phyloP scores from a whole-genome alignment of 2,797 vertebrate species.

The Phalloptychus januarius region DNA sequence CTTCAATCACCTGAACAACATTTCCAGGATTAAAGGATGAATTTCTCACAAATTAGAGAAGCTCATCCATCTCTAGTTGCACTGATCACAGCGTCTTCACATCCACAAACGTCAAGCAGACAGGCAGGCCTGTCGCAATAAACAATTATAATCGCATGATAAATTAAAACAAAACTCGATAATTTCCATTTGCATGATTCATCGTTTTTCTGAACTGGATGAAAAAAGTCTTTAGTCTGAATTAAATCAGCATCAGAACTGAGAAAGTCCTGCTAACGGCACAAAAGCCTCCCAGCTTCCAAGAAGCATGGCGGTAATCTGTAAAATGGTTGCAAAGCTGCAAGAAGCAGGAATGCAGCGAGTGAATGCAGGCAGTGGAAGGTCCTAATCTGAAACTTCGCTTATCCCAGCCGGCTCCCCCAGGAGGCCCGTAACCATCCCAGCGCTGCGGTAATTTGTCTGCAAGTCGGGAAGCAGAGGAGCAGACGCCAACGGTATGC shows the following conservation, averaged over 20 bases:
- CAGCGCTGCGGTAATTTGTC: constrained; percentile 47
- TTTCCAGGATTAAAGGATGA: too few species aligned
- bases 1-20: too few species aligned
- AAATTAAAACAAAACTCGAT: too few species aligned
- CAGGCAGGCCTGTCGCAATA: too few species aligned
- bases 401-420: constrained; percentile 48
- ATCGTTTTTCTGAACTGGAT: background rate
- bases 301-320: background rate
- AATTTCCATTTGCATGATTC: too few species aligned
- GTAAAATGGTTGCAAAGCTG: background rate
- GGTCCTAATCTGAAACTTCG: constrained; percentile 59
- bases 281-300: background rate
- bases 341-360: constrained; percentile 1
- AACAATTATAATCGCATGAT: too few species aligned
- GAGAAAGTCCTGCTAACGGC: background rate
- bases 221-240: background rate
- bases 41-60: too few species aligned
- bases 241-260: background rate
- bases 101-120: too few species aligned
- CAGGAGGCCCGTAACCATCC: constrained; percentile 45
- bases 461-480: constrained; percentile 25
- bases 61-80: too few species aligned
- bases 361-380: constrained; percentile 23
- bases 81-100: too few species aligned
- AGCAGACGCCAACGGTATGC: constrained; percentile 45